Evolutionary conservation across 2,888 invertebrate species (phyloP), one percentile per base, ranked within the genome.

Genomic region (Volucella inflata): DNA sequence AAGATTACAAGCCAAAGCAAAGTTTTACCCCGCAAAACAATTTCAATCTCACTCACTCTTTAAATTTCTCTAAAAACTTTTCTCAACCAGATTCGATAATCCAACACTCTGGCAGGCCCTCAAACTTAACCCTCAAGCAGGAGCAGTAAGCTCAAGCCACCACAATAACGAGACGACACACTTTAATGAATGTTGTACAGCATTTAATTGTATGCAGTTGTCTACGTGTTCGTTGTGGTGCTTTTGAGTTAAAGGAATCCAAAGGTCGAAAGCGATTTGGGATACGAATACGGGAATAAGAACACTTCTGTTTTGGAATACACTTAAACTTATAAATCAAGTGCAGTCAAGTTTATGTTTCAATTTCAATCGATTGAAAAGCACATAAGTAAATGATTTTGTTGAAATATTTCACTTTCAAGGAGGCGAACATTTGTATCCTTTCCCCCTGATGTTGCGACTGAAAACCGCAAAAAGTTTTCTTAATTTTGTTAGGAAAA

Each of bases 1-100:
- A 30, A 30, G 14, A 55, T 14, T 14, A 36, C 36, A 55, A 55
- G 14, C 38, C 55, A 17, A 38, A 48, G 36, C 40, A 36, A 36
- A 67, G 17, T 76, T 67, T 76, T 44, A 14, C 21, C 30, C 65
- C 75, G 51, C 51, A 76, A 76, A 67, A 67, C 59, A 67, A 67
- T 76, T 76, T 76, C 75, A 67, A 76, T 76, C 75, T 59, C 30
- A 59, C 30, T 62, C 51, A 44, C 53, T 55, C 55, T 44, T 68
- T 46, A 1, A 8, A 44, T 51, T 65, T 65, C 36, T 57, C 50
- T 2, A 38, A 30, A 51, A 60, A 57, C 11, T 44, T 12, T 44
- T 16, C 48, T 21, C 50, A 30, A 60, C 48, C 50, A 8, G 40
- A 46, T 59, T 72, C 72, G 72, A 72, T 53, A 62, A 72, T 71